Conservation (phyloP, 2,113 vertebrate species). For the Bufo gargarizans region DNA sequence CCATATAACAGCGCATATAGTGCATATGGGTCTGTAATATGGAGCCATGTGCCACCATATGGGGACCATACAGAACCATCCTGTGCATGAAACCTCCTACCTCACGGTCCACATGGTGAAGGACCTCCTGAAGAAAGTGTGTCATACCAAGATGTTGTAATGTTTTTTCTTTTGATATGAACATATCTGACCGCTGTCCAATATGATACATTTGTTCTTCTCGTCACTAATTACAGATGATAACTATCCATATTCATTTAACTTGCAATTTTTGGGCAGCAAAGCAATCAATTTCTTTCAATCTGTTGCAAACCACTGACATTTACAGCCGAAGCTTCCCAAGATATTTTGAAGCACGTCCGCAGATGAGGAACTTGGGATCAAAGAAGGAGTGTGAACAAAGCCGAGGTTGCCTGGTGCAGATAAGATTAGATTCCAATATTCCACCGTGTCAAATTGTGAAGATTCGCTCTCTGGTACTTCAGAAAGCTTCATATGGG, state of each 20-base stretch:
- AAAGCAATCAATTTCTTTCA: slow-evolving; percentile 27
- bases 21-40: too few relatives aligned
- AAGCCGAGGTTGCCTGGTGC: slow-evolving; percentile 44
- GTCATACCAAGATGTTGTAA: too few relatives aligned
- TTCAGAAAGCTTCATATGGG: background rate
- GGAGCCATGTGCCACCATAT: too few relatives aligned
- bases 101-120: too few relatives aligned
- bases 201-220: background rate
- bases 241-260: background rate
- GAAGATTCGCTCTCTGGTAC: background rate
- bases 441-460: slow-evolving; percentile 40
- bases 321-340: slow-evolving; percentile 45
- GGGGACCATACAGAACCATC: too few relatives aligned
- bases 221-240: background rate
- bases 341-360: slow-evolving; percentile 49
- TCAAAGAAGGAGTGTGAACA: slow-evolving; percentile 45
- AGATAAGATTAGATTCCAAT: slow-evolving; percentile 51
- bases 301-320: slow-evolving; percentile 47
- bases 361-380: slow-evolving; percentile 34
- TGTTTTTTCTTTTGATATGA: too few relatives aligned
- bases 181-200: too few relatives aligned
- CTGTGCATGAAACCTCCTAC: too few relatives aligned
- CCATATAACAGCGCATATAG: too few relatives aligned
- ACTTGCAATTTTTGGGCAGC: background rate
- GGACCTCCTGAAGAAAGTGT: too few relatives aligned